Conservation (phyloP, 1,140 invertebrate genomes). For the Drosophila kanapiae region DNA sequence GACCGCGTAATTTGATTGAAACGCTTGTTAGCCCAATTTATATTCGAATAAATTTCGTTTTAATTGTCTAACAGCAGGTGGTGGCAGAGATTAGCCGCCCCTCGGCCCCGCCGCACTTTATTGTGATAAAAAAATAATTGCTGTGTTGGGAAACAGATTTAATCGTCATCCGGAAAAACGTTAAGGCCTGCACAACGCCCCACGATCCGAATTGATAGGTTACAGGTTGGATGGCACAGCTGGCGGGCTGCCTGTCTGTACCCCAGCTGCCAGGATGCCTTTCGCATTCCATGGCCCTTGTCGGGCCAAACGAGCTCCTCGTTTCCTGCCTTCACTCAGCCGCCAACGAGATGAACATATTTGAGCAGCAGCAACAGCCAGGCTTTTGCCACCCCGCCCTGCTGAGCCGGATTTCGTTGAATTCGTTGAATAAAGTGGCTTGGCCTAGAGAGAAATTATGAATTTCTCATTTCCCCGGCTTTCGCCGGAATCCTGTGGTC, state of each 20-base stretch:
- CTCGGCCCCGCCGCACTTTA: neutral
- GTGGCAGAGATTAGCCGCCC: constrained; percentile 7
- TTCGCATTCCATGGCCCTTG: constrained; percentile 22
- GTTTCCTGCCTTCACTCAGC: constrained; percentile 47
- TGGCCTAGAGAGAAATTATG: constrained; percentile 21
- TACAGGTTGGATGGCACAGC: constrained; percentile 6
- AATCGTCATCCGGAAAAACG: constrained; percentile 22
- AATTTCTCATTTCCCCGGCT: constrained; percentile 45
- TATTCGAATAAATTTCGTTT: constrained; percentile 62
- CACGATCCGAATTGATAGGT: constrained; percentile 12
- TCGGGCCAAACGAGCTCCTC: constrained; percentile 1
- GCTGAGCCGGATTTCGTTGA: constrained; percentile 24
- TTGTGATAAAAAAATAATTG: constrained; percentile 45
- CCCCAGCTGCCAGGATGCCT: constrained; percentile 22
- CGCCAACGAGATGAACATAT: constrained; percentile 37
- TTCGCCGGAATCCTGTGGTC: constrained; percentile 10
- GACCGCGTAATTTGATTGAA: constrained; percentile 49
- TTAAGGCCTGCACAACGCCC: neutral
- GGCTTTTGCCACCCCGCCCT: constrained; percentile 1
- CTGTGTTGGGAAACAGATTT: constrained; percentile 31
- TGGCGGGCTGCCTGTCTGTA: constrained; percentile 1
- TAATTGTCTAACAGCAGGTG: constrained; percentile 59
- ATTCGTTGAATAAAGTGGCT: constrained; percentile 24
- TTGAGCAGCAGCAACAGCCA: constrained; percentile 17
- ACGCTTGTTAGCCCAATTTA: constrained; percentile 55